Evolutionary conservation across 2,797 vertebrate species (phyloP).

Genomic region (Phaenicophaeus curvirostris): DNA sequence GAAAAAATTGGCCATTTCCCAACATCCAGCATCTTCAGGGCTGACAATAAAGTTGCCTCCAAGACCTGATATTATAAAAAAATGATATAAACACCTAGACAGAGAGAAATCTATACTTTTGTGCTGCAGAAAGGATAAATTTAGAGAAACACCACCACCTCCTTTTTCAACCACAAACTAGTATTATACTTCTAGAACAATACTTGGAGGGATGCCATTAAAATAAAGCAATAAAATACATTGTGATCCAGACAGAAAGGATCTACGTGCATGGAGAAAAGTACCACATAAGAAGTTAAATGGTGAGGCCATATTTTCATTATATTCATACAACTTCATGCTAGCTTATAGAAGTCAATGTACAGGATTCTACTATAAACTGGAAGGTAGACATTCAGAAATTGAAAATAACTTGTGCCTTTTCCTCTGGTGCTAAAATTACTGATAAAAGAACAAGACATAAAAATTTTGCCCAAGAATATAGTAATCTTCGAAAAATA

Average conservation of each 20-base stretch:
- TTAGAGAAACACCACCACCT: not conserved
- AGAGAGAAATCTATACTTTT: not conserved
- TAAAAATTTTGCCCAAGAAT: not conserved
- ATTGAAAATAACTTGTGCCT: not conserved
- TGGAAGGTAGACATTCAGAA: not conserved
- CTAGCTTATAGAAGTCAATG: not conserved
- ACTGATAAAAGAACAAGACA: not conserved
- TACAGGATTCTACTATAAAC: not conserved
- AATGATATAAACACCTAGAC: not conserved
- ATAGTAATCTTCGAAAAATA: not conserved
- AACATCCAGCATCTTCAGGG: slow-evolving; percentile 94
- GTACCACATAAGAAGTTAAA: not conserved
- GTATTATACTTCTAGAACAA: not conserved
- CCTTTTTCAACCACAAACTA: not conserved
- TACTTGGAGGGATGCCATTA: not conserved
- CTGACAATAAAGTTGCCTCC: slow-evolving; percentile 61
- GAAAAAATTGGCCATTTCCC: slow-evolving; percentile 99
- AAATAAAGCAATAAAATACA: not conserved
- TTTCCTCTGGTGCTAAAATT: not conserved
- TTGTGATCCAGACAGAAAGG: not conserved
- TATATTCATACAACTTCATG: not conserved
- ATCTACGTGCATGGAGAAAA: not conserved
- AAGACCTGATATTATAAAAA: slow-evolving; percentile 55
- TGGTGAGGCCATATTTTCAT: not conserved
- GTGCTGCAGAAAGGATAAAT: not conserved